Conservation (phyloP, 2,113 vertebrate species). For the Oncorhynchus tshawytscha region DNA sequence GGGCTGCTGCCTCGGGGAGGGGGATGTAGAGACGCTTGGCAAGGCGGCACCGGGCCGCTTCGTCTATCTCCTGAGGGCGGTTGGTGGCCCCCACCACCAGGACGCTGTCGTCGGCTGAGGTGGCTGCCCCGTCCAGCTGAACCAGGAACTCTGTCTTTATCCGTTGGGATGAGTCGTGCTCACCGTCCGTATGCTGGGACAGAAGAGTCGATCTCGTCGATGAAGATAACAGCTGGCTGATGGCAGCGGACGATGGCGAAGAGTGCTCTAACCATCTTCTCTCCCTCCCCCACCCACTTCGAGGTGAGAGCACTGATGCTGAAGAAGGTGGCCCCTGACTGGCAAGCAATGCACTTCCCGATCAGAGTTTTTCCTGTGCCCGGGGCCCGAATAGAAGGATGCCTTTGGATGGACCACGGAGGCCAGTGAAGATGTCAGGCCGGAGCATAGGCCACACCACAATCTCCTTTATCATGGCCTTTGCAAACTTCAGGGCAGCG, state of each 20-base stretch:
- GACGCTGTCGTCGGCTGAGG: constrained; percentile 90
- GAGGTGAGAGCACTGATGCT: constrained; percentile 97
- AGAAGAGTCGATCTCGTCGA: constrained; percentile 95
- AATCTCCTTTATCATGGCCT: constrained; percentile 94
- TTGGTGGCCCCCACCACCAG: constrained; percentile 96
- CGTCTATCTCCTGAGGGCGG: constrained; percentile 93
- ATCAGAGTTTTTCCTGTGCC: constrained; percentile 97
- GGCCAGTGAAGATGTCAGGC: constrained; percentile 93
- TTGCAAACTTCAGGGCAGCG: constrained; percentile 93
- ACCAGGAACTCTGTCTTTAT: constrained; percentile 98
- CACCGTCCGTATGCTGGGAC: constrained; percentile 91
- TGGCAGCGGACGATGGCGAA: constrained; percentile 91
- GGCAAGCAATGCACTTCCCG: constrained; percentile 94
- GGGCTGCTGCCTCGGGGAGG: constrained; percentile 83
- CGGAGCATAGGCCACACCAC: constrained; percentile 98
- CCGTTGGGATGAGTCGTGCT: constrained; percentile 91
- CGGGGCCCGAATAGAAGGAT: constrained; percentile 94
- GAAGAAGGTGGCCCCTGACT: constrained; percentile 96
- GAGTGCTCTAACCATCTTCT: constrained; percentile 95
- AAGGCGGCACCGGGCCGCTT: constrained; percentile 88
- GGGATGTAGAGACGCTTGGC: constrained; percentile 93
- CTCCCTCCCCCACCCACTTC: constrained; percentile 97
- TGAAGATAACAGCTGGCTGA: constrained; percentile 96
- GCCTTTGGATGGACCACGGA: constrained; percentile 94
- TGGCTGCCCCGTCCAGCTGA: constrained; percentile 91